Percentiles rank a stretch among this genome's conserved stretches.
These are phyloP conservation scores for Myopa testacea DNA, from an alignment of 2,888 invertebrate species.

Conservation along the genomic window DNA sequence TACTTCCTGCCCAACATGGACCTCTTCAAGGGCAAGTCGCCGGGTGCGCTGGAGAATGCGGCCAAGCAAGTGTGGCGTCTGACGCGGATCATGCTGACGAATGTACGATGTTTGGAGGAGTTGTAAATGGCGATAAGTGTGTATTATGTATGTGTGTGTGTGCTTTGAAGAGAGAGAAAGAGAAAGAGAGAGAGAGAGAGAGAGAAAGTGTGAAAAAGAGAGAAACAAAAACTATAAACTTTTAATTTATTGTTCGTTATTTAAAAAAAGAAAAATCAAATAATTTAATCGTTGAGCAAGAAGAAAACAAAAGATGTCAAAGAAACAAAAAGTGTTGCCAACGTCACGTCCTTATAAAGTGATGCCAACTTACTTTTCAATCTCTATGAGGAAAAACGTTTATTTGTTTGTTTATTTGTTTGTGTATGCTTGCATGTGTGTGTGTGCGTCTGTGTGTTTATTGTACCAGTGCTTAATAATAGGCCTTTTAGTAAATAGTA, in stretches of 20 bases:
- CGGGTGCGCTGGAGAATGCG: slow-evolving; percentile 90
- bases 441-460: slow-evolving; percentile 20
- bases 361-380: too few relatives aligned
- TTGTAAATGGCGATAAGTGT: slow-evolving; percentile 71
- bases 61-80: slow-evolving; percentile 95
- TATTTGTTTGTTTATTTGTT: neutral
- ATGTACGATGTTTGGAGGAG: slow-evolving; percentile 90
- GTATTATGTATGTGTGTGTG: neutral
- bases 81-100: slow-evolving; percentile 91
- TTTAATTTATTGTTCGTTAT: slow-evolving; percentile 39
- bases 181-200: slow-evolving; percentile 1
- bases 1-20: slow-evolving; percentile 95
- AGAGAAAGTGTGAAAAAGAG: slow-evolving; percentile 1
- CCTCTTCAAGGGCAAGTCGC: slow-evolving; percentile 92
- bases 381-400: neutral
- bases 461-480: slow-evolving; percentile 40
- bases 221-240: neutral
- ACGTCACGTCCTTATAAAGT: neutral
- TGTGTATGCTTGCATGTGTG: slow-evolving; percentile 16
- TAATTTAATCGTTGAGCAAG: neutral
- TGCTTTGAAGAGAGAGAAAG: slow-evolving; percentile 10
- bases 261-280: slow-evolving; percentile 29
- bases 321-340: neutral
- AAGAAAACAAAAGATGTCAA: neutral
- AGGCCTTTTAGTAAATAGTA: slow-evolving; percentile 2